Evolutionary conservation across 1,140 invertebrate genomes (phyloP).

Genomic region (Macrotrachela quadricornifera): DNA sequence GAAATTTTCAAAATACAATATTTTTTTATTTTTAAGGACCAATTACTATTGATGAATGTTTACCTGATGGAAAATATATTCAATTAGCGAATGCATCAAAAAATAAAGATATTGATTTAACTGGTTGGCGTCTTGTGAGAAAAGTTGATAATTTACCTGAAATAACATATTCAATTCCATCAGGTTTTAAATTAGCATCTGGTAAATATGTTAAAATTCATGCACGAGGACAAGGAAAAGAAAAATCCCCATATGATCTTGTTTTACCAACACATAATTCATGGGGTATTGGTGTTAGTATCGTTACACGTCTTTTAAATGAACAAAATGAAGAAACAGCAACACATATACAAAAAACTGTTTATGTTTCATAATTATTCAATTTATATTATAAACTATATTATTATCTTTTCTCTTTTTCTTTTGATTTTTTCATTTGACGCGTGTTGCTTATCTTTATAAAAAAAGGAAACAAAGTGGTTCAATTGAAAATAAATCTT

Average conservation of each 20-base stretch:
- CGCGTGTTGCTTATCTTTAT: no score
- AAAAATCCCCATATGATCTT: slow-evolving; percentile 4
- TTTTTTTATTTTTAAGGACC: slow-evolving; percentile 12
- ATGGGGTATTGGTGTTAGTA: slow-evolving; percentile 27
- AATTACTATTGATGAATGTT: slow-evolving; percentile 31
- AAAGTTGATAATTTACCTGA: slow-evolving; percentile 8
- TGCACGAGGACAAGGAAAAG: slow-evolving; percentile 5
- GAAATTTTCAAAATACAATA: no score
- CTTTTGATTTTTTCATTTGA: no score
- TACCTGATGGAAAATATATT: slow-evolving; percentile 33
- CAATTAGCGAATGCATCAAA: slow-evolving; percentile 30
- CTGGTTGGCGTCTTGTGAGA: neutral
- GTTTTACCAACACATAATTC: slow-evolving; percentile 7
- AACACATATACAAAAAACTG: slow-evolving; percentile 27
- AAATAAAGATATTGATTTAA: slow-evolving; percentile 13
- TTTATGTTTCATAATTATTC: slow-evolving; percentile 2
- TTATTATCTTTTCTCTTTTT: no score
- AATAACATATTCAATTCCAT: slow-evolving; percentile 4
- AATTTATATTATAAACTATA: no score
- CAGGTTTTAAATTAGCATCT: neutral
- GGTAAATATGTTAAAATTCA: slow-evolving; percentile 8
- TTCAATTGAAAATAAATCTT: no score
- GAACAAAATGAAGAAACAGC: slow-evolving; percentile 26
- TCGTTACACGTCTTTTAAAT: slow-evolving; percentile 24
- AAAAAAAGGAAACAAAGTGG: no score